Base-by-base conservation (phyloP, 2,113 vertebrate genomes). In the Gobiocypris rarus region DNA sequence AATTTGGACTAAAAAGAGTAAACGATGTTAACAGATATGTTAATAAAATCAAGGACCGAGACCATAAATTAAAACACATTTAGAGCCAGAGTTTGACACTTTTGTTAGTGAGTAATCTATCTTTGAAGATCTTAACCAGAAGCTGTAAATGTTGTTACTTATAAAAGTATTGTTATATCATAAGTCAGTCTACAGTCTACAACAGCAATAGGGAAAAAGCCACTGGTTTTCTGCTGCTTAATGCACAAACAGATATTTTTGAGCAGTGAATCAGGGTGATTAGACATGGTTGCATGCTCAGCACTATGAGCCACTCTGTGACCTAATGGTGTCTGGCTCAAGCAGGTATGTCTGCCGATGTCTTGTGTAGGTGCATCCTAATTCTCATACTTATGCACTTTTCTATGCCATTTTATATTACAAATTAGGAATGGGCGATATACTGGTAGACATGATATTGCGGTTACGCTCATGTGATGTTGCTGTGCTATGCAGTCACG, bases 181-280 rank as follows among this genome's bases (percentile, higher is more conserved):
- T 26, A 50, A 80, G 59, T 67, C 59, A 80, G 59, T 48, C 24
- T n/a, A n/a, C n/a, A n/a, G n/a, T n/a, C n/a, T 34, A 31, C 15
- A 80, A 65, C n/a, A 22, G 75, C 10, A 34, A 31, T 65, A 14
- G n/a, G 41, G 71, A 8, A 41, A 31, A 65, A 22, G 59, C 24
- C 41, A 48, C 13, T 80, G 24, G 58, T 17, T 65, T 80, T 65
- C 24, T 28, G 24, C 41, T 65, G 77, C 41, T 45, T 48, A 9
- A 63, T 80, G 77, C n/a, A n/a, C n/a, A 58, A 77, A 77, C 75
- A 48, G 59, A 80, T 28, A 78, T 78, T 43, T 78, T 45, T 61
- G n/a, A 61, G 11, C 76, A 10, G 38, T 5, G 59, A 45, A 43
- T 67, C 77, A 48, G 77, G 59, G 24, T 24, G 41, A 63, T 80